Conservation (phyloP, 2,113 vertebrate species). For the Ailuropoda melanoleuca region DNA sequence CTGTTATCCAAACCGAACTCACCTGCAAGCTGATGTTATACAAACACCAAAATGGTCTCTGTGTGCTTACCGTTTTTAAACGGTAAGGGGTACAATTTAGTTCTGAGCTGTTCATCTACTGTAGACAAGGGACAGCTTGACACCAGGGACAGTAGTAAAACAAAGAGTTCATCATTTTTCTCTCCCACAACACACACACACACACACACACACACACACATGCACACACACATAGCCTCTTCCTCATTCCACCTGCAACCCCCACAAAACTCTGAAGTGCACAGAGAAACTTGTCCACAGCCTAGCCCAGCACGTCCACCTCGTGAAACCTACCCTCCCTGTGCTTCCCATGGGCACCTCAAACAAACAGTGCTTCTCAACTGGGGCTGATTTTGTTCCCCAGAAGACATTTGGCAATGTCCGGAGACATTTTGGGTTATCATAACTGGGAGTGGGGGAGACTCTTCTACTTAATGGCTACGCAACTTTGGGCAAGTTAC, state of each 20-base stretch:
- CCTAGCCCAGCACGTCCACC: not conserved
- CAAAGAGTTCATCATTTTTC: not conserved
- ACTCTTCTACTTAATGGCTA: not conserved
- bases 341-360: not conserved
- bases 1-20: slow-evolving; percentile 24
- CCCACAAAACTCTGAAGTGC: not conserved
- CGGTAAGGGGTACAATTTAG: not conserved
- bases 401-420: not conserved
- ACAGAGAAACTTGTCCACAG: not conserved
- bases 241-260: not conserved
- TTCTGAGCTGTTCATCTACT: slow-evolving; percentile 30
- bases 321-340: not conserved
- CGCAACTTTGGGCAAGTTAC: not conserved
- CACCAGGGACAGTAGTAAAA: slow-evolving; percentile 20
- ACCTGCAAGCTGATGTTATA: slow-evolving; percentile 31
- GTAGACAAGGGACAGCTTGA: slow-evolving; percentile 26
- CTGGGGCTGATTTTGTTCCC: not conserved
- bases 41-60: slow-evolving; percentile 49
- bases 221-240: not conserved
- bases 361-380: not conserved
- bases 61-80: slow-evolving; percentile 15
- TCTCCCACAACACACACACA: not conserved
- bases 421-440: not conserved
- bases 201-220: not conserved
- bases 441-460: not conserved